These are phyloP conservation scores for Acanthoscelides obtectus DNA, from an alignment of 2,888 invertebrate genomes.

Conservation along the genomic window DNA sequence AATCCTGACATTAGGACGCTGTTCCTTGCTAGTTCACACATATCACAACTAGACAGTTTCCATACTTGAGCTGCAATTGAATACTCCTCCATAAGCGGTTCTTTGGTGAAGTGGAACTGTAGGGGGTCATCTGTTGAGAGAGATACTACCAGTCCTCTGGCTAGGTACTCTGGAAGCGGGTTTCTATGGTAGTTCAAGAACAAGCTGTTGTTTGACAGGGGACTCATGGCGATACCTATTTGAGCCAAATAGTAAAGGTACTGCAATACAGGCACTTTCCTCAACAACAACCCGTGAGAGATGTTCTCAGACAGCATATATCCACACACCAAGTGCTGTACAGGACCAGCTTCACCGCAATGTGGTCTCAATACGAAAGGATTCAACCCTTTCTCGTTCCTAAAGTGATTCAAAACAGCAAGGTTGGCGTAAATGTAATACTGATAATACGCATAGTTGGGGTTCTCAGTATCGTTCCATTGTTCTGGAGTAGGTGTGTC, in stretches of 20 bases:
- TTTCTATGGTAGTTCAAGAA: constrained; percentile 99
- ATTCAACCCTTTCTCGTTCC: constrained; percentile 76
- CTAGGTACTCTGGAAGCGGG: constrained; percentile 94
- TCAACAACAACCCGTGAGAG: constrained; percentile 89
- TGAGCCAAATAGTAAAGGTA: constrained; percentile 97
- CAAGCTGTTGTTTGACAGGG: constrained; percentile 95
- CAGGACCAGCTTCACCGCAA: constrained; percentile 97
- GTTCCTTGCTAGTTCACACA: constrained; percentile 97
- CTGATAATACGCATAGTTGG: constrained; percentile 96
- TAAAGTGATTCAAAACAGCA: constrained; percentile 88
- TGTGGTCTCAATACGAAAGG: constrained; percentile 95
- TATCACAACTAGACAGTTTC: constrained; percentile 98
- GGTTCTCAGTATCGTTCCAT: constrained; percentile 91
- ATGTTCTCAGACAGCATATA: constrained; percentile 98
- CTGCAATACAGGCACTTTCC: constrained; percentile 97
- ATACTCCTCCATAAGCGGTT: constrained; percentile 99
- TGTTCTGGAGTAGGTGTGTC: constrained; percentile 74
- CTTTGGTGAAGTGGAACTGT: constrained; percentile 99
- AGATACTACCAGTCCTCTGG: constrained; percentile 88
- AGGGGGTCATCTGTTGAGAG: constrained; percentile 97
- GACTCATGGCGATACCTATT: constrained; percentile 99
- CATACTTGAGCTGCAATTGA: constrained; percentile 99
- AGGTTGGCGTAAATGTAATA: constrained; percentile 99
- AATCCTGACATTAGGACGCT: constrained; percentile 97
- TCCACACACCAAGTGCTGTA: constrained; percentile 95